Percentiles rank a stretch among this genome's conserved stretches.
These are phyloP conservation scores for Forficula auricularia DNA, from an alignment of 1,140 invertebrate species.

Conservation along the genomic window DNA sequence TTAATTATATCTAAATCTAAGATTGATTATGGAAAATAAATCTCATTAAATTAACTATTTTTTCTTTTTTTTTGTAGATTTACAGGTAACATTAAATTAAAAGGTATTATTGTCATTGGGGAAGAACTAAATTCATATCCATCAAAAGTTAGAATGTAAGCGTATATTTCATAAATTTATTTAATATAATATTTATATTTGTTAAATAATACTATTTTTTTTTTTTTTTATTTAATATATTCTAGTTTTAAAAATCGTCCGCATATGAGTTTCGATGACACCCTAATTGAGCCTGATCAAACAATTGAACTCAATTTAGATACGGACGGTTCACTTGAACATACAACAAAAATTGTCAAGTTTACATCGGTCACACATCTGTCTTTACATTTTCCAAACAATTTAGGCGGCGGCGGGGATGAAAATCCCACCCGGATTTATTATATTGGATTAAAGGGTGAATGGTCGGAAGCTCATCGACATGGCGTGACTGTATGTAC, in stretches of 20 bases:
- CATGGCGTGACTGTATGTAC: slow-evolving; percentile 80
- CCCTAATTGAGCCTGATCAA: slow-evolving; percentile 53
- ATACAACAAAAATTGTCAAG: slow-evolving; percentile 71
- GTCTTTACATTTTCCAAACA: slow-evolving; percentile 72
- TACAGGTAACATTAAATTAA: slow-evolving; percentile 84
- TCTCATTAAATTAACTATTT: too few relatives aligned
- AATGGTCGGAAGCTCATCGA: slow-evolving; percentile 63
- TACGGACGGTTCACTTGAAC: slow-evolving; percentile 61
- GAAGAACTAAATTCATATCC: slow-evolving; percentile 72
- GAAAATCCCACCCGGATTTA: slow-evolving; percentile 64
- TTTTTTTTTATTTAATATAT: slow-evolving; percentile 10
- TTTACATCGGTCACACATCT: slow-evolving; percentile 79
- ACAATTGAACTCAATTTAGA: slow-evolving; percentile 78
- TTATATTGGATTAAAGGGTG: slow-evolving; percentile 88
- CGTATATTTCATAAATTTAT: slow-evolving; percentile 14
- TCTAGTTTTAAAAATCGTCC: slow-evolving; percentile 78
- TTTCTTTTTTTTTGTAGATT: slow-evolving; percentile 53
- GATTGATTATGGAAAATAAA: too few relatives aligned
- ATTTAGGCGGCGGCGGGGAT: slow-evolving; percentile 44
- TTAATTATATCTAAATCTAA: too few relatives aligned
- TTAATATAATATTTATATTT: slow-evolving; percentile 1
- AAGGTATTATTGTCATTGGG: slow-evolving; percentile 79
- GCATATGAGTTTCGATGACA: slow-evolving; percentile 87
- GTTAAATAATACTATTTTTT: slow-evolving; percentile 4
- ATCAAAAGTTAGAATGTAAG: slow-evolving; percentile 69